These are phyloP conservation scores for Celastrina argiolus DNA, from an alignment of 2,888 invertebrate species.

Conservation along the genomic window DNA sequence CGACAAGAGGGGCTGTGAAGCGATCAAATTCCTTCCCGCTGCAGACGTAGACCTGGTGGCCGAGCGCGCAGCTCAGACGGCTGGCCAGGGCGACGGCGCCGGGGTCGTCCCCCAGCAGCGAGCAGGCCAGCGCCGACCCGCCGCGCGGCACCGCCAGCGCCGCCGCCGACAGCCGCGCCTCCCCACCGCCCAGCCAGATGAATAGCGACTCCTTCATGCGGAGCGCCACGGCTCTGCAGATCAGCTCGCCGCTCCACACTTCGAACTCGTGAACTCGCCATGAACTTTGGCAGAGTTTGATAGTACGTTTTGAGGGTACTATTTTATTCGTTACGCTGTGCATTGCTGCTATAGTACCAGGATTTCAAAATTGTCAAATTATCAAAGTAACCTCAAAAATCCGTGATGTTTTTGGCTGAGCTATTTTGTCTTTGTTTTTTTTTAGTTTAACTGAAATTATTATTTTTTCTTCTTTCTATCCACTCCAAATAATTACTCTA, in stretches of 20 bases:
- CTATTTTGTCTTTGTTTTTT: too few species aligned
- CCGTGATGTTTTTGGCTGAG: too few species aligned
- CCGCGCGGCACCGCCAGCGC: constrained; percentile 45
- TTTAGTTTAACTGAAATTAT: too few species aligned
- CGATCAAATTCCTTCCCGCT: constrained; percentile 45
- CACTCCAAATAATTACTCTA: too few species aligned
- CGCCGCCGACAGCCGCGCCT: constrained; percentile 37
- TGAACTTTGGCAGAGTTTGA: constrained; percentile 46
- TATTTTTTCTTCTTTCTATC: too few species aligned
- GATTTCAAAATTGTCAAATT: background rate
- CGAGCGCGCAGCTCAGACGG: constrained; percentile 43
- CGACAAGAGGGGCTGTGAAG: constrained; percentile 48
- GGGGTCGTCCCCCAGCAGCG: constrained; percentile 34
- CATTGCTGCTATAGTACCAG: background rate
- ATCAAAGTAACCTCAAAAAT: background rate
- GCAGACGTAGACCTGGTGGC: constrained; percentile 47
- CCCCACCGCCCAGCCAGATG: constrained; percentile 51
- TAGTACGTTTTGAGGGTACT: constrained; percentile 43
- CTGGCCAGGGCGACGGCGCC: constrained; percentile 44
- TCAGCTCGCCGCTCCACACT: constrained; percentile 50
- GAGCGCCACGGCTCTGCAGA: constrained; percentile 47
- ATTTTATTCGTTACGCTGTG: constrained; percentile 9
- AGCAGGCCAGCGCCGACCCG: constrained; percentile 32
- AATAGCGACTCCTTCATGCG: constrained; percentile 50
- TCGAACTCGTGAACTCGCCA: constrained; percentile 57